phyloP scores from a whole-genome alignment of 2,888 invertebrate genomes.

The Lapara coniferarum region DNA sequence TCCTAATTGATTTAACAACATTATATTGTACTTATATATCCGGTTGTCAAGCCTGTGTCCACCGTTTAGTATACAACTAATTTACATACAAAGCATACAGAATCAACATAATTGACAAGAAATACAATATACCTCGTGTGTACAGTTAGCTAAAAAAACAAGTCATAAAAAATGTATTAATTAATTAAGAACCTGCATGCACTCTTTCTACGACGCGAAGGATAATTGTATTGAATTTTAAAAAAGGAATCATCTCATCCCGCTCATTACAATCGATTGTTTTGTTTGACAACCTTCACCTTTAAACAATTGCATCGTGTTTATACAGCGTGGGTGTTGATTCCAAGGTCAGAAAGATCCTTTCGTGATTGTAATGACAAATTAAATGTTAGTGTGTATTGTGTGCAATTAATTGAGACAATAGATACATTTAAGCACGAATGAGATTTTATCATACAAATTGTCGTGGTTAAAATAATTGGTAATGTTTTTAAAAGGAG shows the following conservation, averaged over 20 bases:
- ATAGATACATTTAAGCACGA: too few relatives aligned
- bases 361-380: background rate
- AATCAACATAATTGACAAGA: background rate
- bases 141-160: constrained; percentile 12
- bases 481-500: too few relatives aligned
- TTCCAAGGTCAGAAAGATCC: background rate
- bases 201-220: background rate
- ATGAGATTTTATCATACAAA: too few relatives aligned
- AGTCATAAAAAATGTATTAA: constrained; percentile 13
- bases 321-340: constrained; percentile 8
- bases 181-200: constrained; percentile 19
- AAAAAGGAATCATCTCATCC: constrained; percentile 9
- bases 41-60: background rate
- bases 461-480: too few relatives aligned
- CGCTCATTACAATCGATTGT: background rate
- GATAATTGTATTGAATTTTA: constrained; percentile 16
- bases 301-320: constrained; percentile 20
- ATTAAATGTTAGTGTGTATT: too few relatives aligned
- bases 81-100: background rate
- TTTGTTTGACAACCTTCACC: constrained; percentile 16
- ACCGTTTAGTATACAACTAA: background rate
- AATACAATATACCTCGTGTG: background rate
- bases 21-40: too few relatives aligned
- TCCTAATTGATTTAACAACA: background rate
- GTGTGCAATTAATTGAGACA: too few relatives aligned